These are phyloP conservation scores for Syrista parreyssii DNA, from an alignment of 2,888 invertebrate genomes.

Conservation along the genomic window DNA sequence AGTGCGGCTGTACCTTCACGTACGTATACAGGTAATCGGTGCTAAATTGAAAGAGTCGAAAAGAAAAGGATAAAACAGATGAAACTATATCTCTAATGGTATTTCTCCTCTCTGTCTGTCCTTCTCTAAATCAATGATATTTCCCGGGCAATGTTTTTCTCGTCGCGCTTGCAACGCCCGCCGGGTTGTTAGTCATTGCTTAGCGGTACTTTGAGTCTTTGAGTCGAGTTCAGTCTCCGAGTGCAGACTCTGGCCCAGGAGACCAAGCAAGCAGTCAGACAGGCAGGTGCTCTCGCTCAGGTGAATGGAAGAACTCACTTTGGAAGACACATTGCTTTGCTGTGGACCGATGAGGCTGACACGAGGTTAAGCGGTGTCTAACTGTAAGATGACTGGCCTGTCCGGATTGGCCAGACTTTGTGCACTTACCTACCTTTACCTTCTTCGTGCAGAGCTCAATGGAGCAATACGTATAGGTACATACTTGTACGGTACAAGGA, in stretches of 20 bases:
- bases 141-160: slow-evolving; percentile 18
- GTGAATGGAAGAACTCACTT: slow-evolving; percentile 43
- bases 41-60: too few relatives aligned
- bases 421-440: slow-evolving; percentile 7
- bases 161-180: slow-evolving; percentile 16
- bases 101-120: too few relatives aligned
- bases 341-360: slow-evolving; percentile 18
- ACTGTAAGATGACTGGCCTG: slow-evolving; percentile 51
- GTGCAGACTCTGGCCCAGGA: slow-evolving; percentile 34
- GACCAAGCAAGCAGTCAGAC: background rate
- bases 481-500: too few relatives aligned
- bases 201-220: slow-evolving; percentile 37
- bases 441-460: too few relatives aligned
- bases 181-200: slow-evolving; percentile 29
- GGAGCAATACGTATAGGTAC: too few relatives aligned
- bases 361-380: slow-evolving; percentile 46
- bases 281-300: slow-evolving; percentile 46
- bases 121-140: slow-evolving; percentile 3
- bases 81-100: too few relatives aligned
- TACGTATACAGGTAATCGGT: too few relatives aligned
- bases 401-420: slow-evolving; percentile 39
- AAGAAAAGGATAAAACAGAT: too few relatives aligned
- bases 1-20: too few relatives aligned
- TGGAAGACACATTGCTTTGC: slow-evolving; percentile 11
- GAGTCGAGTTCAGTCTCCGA: slow-evolving; percentile 20